Percentiles rank a stretch among this genome's conserved stretches.
phyloP scores from a whole-genome alignment of 2,888 invertebrate species.

The Ectemnius lituratus region DNA sequence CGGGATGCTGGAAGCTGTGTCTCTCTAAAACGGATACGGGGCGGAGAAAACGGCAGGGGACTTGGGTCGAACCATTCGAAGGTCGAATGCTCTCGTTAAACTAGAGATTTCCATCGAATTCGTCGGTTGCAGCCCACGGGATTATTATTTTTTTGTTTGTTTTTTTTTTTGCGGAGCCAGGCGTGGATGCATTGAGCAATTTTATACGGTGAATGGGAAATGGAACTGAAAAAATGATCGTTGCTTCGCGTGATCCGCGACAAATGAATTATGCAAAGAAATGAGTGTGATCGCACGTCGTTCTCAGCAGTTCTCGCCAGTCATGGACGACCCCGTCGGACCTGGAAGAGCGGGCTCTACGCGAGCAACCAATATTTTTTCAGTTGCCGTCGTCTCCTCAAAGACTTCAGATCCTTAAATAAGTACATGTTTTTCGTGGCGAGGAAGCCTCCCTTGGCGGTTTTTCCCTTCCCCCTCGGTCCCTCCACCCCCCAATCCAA shows the following conservation, averaged over 20 bases:
- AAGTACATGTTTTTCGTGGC: conserved; percentile 61
- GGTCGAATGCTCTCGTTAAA: conserved; percentile 39
- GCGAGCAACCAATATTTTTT: conserved; percentile 75
- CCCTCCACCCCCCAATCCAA: conserved; percentile 4
- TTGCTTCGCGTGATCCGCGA: conserved; percentile 69
- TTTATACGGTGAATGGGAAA: conserved; percentile 23
- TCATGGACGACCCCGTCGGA: conserved; percentile 67
- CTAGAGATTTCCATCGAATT: conserved; percentile 37
- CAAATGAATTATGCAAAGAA: conserved; percentile 57
- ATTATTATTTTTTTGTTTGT: no score
- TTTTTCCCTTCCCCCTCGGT: conserved; percentile 41
- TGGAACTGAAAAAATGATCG: conserved; percentile 75
- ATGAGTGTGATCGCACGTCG: conserved; percentile 62
- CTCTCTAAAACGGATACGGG: no score
- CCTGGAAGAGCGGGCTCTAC: conserved; percentile 73
- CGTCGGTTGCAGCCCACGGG: conserved; percentile 17
- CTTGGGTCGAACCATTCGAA: conserved; percentile 11
- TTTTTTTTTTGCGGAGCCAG: background rate
- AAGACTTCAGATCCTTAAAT: conserved; percentile 60
- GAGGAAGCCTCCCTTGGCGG: conserved; percentile 65
- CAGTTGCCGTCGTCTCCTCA: conserved; percentile 59
- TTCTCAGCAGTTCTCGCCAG: conserved; percentile 68
- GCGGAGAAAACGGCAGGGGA: no score
- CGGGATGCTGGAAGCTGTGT: background rate
- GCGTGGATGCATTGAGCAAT: conserved; percentile 10